Evolutionary conservation across 2,888 invertebrate species (phyloP), one percentile per base, ranked within the genome.

Genomic region (Plebejus argus): DNA sequence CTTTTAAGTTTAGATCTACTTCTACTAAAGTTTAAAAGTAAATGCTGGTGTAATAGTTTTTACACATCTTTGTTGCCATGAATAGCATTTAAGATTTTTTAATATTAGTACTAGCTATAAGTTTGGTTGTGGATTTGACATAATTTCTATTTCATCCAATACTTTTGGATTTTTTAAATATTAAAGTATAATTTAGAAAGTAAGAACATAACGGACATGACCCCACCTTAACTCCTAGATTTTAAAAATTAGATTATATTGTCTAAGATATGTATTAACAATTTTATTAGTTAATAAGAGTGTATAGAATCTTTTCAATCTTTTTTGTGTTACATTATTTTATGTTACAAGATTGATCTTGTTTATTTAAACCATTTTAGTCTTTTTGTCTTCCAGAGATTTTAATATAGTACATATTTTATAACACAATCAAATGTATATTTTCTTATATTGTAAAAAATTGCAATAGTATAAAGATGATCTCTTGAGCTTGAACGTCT

Each of bases 151-250:
- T 23, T 74, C 18, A 49, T 23, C 49, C 49, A 18, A 39, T 7
- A 71, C 71, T n/a, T 39, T n/a, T 10, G 35, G 71, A n/a, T 35
- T 7, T 70, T 18, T 35, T 20, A 76, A 78, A 61, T 78, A 78
- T 79, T 82, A 81, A 82, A 80, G 82, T 83, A 82, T 85, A 84
- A 82, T 80, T 80, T 81, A 89, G 87, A 88, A 89, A 83, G 86
- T 88, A 86, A 87, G 84, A 78, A 83, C 85, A 85, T 88, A 88
- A 93, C 93, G 93, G 93, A 93, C 93, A 91, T 81, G 86, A 88
- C 87, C 93, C 93, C 93, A 92, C 93, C 93, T 87, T 88, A 80
- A 90, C 85, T 86, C 77, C 81, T 92, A 92, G 15, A 66, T 66
- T 28, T 66, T 78, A 86, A 83, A 78, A 76, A 75, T 56, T 56